A percentile compares a stretch with the other conserved stretches of the same genome.
Evolutionary conservation across 30 jellyfish, hydroid and myxozoan species (phyloP).

Genomic region (Aurelia sp.): DNA sequence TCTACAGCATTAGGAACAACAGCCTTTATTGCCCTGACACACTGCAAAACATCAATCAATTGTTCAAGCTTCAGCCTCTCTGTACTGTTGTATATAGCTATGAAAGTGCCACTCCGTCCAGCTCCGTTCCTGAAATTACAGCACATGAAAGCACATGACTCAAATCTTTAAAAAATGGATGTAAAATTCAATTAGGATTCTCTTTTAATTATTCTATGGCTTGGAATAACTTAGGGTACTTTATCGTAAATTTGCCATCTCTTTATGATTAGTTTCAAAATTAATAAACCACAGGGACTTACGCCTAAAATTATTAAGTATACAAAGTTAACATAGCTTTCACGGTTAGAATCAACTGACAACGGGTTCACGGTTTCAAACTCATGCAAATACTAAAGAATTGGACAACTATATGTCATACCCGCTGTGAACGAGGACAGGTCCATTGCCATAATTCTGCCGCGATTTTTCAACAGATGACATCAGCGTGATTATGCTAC

Average conservation of each 20-base stretch:
- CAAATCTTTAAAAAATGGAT: too few species aligned
- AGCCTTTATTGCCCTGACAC: slow-evolving; percentile 87
- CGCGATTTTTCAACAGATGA: slow-evolving; percentile 76
- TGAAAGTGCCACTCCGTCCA: slow-evolving; percentile 97
- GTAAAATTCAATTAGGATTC: too few species aligned
- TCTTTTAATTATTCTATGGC: too few species aligned
- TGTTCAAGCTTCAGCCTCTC: slow-evolving; percentile 96
- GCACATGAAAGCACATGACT: too few species aligned
- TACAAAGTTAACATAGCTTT: too few species aligned
- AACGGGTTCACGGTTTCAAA: background rate
- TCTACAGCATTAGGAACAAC: slow-evolving; percentile 90
- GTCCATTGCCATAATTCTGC: slow-evolving; percentile 77
- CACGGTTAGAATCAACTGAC: background rate
- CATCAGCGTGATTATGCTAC: slow-evolving; percentile 71
- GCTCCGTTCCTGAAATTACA: slow-evolving; percentile 68
- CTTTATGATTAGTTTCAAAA: too few species aligned
- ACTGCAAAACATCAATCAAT: slow-evolving; percentile 89
- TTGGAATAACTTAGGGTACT: too few species aligned
- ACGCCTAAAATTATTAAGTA: too few species aligned
- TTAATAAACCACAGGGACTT: too few species aligned
- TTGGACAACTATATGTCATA: background rate
- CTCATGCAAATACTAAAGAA: background rate
- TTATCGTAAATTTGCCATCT: too few species aligned
- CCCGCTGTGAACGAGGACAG: slow-evolving; percentile 87
- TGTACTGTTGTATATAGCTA: slow-evolving; percentile 88